These are phyloP conservation scores for Herpetotheres cachinnans DNA, from an alignment of 2,113 vertebrate genomes.

Conservation along the genomic window DNA sequence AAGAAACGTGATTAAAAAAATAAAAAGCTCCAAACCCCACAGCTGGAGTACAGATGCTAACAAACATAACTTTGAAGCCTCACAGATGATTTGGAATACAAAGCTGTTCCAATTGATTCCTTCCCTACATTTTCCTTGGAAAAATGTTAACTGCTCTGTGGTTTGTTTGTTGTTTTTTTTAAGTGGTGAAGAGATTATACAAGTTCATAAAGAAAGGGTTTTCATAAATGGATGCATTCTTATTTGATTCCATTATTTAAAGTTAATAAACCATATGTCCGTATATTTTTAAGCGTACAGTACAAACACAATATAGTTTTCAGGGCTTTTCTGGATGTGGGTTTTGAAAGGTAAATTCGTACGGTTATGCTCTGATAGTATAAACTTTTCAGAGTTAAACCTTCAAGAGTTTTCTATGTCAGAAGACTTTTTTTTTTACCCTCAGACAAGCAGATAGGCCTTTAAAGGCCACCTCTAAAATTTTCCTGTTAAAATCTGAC, in stretches of 20 bases:
- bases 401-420: neutral
- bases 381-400: neutral
- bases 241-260: slow-evolving; percentile 45
- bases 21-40: neutral
- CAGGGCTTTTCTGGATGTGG: neutral
- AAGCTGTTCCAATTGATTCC: slow-evolving; percentile 34
- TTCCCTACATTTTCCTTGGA: slow-evolving; percentile 30
- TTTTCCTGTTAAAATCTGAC: neutral
- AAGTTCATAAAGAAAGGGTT: neutral
- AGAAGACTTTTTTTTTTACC: neutral
- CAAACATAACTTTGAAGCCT: slow-evolving; percentile 1
- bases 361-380: neutral
- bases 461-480: neutral
- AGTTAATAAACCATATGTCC: slow-evolving; percentile 13
- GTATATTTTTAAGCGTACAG: neutral
- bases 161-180: slow-evolving; percentile 38
- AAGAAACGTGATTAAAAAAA: neutral
- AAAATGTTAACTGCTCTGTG: slow-evolving; percentile 32
- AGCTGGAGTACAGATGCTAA: slow-evolving; percentile 42
- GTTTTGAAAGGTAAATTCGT: neutral
- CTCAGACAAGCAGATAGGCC: neutral
- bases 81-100: slow-evolving; percentile 3
- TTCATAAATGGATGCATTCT: neutral
- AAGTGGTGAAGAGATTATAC: slow-evolving; percentile 14
- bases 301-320: neutral